Evolutionary conservation across 2,888 invertebrate genomes (phyloP).

Genomic region (Ennomos quercinarius): DNA sequence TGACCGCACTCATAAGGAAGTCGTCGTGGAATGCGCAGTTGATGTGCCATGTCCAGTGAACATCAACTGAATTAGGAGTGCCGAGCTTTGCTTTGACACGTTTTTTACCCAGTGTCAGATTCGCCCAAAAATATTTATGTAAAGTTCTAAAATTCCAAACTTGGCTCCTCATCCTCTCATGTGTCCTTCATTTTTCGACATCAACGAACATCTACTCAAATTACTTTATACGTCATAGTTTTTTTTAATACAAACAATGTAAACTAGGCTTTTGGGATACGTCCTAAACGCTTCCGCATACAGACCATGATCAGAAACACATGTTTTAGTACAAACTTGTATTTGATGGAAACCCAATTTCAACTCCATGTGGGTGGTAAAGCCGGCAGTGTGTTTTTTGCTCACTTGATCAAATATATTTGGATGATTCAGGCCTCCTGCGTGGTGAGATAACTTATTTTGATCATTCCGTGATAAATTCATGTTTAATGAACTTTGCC

Average conservation of each 20-base stretch:
- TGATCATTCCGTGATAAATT: constrained; percentile 33
- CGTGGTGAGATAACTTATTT: constrained; percentile 54
- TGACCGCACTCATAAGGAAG: constrained; percentile 34
- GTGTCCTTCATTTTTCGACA: too few species aligned
- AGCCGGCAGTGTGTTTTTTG: constrained; percentile 54
- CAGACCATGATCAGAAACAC: constrained; percentile 41
- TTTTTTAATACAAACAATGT: background rate
- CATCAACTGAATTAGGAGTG: constrained; percentile 12
- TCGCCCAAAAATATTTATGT: too few species aligned
- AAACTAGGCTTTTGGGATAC: constrained; percentile 6
- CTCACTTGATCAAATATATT: constrained; percentile 61
- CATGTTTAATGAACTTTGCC: constrained; percentile 35
- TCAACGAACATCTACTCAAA: too few species aligned
- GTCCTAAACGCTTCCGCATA: constrained; percentile 55
- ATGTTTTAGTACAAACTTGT: constrained; percentile 51
- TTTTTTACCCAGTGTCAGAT: background rate
- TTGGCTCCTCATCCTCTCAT: too few species aligned
- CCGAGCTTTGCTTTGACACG: constrained; percentile 2
- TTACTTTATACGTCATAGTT: too few species aligned
- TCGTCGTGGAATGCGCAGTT: constrained; percentile 21
- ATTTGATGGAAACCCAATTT: constrained; percentile 60
- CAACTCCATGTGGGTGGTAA: constrained; percentile 71
- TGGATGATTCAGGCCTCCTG: constrained; percentile 73
- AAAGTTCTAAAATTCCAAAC: too few species aligned
- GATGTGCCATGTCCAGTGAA: constrained; percentile 20